Evolutionary conservation across 2,888 invertebrate species (phyloP), one percentile per base, ranked within the genome.

Genomic region (Epinotia brunnichana): DNA sequence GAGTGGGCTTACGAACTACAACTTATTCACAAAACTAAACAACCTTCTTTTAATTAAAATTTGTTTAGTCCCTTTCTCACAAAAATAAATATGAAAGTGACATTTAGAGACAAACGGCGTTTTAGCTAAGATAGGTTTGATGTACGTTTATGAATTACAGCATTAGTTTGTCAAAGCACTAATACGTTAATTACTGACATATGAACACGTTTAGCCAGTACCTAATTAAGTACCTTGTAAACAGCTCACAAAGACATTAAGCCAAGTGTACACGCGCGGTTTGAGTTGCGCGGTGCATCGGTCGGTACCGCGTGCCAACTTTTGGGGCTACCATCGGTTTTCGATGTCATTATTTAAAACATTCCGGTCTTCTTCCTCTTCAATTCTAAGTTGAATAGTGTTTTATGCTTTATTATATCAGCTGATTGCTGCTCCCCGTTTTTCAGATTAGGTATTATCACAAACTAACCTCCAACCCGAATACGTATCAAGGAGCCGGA

Each of bases 231-330:
- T 72, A 35, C 61, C 39, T 60, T 39, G 67, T 68, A 72, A 67
- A 72, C 72, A 72, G 72, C 69, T 73, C 73, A 63, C 73, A 73
- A 72, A 68, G 57, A 73, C 73, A 73, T 73, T 57, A 73, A 73
- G 73, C 63, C 68, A 69, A 69, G 73, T 69, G 53, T 68, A 60
- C 72, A 68, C 69, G 69, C 51, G 72, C 24, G 53, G 48, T 70
- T 63, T 56, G 69, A 73, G 69, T 72, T 62, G 41, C 56, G 56
- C 56, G 41, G 41, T 67, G 71, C 71, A 60, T 53, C 61, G 41
- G 67, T 67, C 63, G 57, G 57, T 21, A 57, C 39, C 68, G 73
- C 56, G 44, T 24, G 24, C 61, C 19, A 21, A 62, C 48, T 62
- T 62, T 51, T 9, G 56, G 29, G 13, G 17, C 56, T 72, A 72